Percentiles rank a stretch among this genome's conserved stretches.
phyloP scores from a whole-genome alignment of 2,888 invertebrate species.

The Orthosia gothica region DNA sequence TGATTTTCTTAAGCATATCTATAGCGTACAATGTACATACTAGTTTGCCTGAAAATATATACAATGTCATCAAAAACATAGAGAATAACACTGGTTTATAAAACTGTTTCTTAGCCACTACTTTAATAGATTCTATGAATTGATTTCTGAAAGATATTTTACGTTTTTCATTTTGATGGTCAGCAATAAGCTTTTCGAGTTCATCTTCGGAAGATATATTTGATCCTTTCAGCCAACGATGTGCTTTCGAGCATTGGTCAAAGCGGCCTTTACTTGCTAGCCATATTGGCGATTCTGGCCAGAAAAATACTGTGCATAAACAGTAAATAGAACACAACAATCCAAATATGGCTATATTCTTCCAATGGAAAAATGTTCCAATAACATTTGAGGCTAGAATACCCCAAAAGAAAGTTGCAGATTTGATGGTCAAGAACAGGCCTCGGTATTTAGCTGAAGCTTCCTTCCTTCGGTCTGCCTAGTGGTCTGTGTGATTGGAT shows the following conservation, averaged over 20 bases:
- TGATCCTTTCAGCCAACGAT: slow-evolving; percentile 66
- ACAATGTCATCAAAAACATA: slow-evolving; percentile 22
- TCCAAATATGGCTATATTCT: slow-evolving; percentile 63
- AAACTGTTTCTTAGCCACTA: slow-evolving; percentile 29
- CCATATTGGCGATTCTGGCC: slow-evolving; percentile 75
- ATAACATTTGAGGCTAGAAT: slow-evolving; percentile 65
- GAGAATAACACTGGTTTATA: slow-evolving; percentile 42
- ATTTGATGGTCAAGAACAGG: slow-evolving; percentile 65
- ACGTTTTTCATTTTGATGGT: slow-evolving; percentile 16
- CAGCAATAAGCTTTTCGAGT: slow-evolving; percentile 39
- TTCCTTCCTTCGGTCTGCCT: too few relatives aligned
- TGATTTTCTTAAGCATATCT: slow-evolving; percentile 72
- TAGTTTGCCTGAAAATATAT: slow-evolving; percentile 53
- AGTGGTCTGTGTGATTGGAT: too few relatives aligned
- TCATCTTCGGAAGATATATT: slow-evolving; percentile 51
- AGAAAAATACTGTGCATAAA: slow-evolving; percentile 53
- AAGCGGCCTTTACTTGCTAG: slow-evolving; percentile 49
- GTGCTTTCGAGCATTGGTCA: slow-evolving; percentile 52
- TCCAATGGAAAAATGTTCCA: slow-evolving; percentile 74
- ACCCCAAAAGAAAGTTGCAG: slow-evolving; percentile 61
- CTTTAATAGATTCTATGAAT: slow-evolving; percentile 1
- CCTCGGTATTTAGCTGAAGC: slow-evolving; percentile 59
- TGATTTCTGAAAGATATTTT: slow-evolving; percentile 18
- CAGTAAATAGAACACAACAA: slow-evolving; percentile 57
- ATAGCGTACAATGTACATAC: slow-evolving; percentile 67